Percentiles rank a stretch among this genome's conserved stretches.
These are phyloP conservation scores for Nymphalis io DNA, from an alignment of 1,140 invertebrate species.

Conservation along the genomic window DNA sequence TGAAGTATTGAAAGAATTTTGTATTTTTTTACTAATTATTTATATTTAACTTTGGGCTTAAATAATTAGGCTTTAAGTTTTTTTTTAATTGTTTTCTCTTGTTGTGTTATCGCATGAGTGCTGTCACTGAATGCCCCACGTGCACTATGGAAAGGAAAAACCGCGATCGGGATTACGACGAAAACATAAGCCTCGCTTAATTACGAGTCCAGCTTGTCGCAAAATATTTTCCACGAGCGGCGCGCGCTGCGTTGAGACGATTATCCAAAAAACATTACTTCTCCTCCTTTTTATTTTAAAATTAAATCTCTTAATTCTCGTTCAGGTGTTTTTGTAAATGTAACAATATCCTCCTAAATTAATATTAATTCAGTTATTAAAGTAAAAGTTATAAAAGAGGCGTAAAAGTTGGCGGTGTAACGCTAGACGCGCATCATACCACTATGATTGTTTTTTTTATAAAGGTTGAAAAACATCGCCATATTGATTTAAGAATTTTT, in stretches of 20 bases:
- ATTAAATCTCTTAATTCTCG: background rate
- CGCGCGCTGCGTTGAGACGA: background rate
- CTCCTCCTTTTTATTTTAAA: too few species aligned
- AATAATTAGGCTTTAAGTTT: conserved; percentile 17
- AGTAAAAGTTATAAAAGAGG: background rate
- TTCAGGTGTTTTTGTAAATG: background rate
- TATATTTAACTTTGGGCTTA: background rate
- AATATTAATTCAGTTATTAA: background rate
- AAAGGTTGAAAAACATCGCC: background rate
- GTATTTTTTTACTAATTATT: background rate
- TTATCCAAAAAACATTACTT: background rate
- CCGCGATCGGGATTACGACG: conserved; percentile 26
- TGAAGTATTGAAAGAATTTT: background rate
- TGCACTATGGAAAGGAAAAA: conserved; percentile 50
- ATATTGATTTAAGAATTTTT: background rate
- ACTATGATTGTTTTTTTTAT: background rate
- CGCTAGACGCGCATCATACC: too few species aligned
- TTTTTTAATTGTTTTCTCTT: conserved; percentile 28
- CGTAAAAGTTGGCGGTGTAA: background rate
- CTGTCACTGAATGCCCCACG: conserved; percentile 60
- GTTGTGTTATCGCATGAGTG: conserved; percentile 64
- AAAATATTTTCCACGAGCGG: background rate
- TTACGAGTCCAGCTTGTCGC: background rate
- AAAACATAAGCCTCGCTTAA: conserved; percentile 7
- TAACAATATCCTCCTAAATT: background rate